Conservation (phyloP, 2,888 invertebrate species). For the Zeuzera pyrina region DNA sequence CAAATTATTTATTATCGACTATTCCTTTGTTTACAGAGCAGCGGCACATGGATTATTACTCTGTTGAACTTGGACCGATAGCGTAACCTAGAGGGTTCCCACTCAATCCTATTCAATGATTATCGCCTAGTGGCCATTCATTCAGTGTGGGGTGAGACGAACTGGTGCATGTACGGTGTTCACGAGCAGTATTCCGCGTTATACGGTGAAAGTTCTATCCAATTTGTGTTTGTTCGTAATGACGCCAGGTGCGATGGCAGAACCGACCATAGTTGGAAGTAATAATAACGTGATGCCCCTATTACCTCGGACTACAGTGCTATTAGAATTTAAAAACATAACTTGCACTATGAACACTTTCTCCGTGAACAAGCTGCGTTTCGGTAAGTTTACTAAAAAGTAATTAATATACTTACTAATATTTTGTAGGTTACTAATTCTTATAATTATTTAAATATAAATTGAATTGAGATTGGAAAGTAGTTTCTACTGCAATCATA, state of each 20-base stretch:
- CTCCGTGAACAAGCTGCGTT: slow-evolving; percentile 65
- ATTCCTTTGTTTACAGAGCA: slow-evolving; percentile 25
- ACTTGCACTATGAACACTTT: slow-evolving; percentile 75
- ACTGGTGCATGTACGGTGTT: background rate
- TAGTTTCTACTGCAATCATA: too few species aligned
- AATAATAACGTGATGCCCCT: slow-evolving; percentile 60
- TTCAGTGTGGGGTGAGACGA: background rate
- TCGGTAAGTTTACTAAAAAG: too few species aligned
- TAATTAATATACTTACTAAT: too few species aligned
- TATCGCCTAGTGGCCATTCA: background rate
- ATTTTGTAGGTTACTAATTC: too few species aligned
- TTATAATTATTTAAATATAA: too few species aligned
- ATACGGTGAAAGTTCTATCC: background rate
- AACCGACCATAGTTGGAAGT: slow-evolving; percentile 29
- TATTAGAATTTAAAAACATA: slow-evolving; percentile 79
- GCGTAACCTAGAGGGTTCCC: slow-evolving; percentile 14
- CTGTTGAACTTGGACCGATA: slow-evolving; percentile 15
- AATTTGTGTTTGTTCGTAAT: slow-evolving; percentile 5
- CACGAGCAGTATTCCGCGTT: background rate
- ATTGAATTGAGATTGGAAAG: too few species aligned
- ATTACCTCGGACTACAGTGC: slow-evolving; percentile 74
- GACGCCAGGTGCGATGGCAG: slow-evolving; percentile 32
- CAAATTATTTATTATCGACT: background rate
- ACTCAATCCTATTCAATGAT: background rate
- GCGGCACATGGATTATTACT: slow-evolving; percentile 24